Evolutionary conservation across 2,888 invertebrate species (phyloP), one percentile per base, ranked within the genome.

Genomic region (Drosophila prostipennis): DNA sequence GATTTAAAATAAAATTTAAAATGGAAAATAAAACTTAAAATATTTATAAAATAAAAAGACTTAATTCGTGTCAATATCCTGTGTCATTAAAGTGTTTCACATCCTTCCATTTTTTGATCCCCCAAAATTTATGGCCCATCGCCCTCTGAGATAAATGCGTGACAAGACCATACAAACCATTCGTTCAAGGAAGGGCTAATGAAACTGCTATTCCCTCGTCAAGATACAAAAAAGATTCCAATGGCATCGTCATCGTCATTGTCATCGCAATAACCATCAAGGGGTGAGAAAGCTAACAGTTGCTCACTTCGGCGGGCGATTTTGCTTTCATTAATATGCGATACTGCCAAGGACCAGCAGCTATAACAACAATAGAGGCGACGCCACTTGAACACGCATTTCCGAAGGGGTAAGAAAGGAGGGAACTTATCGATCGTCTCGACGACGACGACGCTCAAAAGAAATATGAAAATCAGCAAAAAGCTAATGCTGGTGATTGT

Each of bases 241-340:
- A 56, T 51, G 10, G 45, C 39, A 46, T 36, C 46, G 46, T 13
- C 64, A 42, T 36, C 46, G 46, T 13, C 64, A 54, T 57, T 23
- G 26, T 42, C 59, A 34, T 19, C 29, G 37, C 63, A 14, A 23
- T 39, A 57, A 56, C 29, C 57, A 40, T 58, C 19, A 7, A 39
- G 39, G 43, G 59, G 61, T 45, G 68, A 43, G 73, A n/a, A n/a
- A 45, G 64, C 49, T 16, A 63, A 42, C 64, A 72, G 70, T 72
- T 54, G 70, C 65, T 71, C 64, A 69, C 79, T 74, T 76, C 74
- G 79, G 60, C 74, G 69, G 64, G 45, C 65, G 80, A 72, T 87
- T 87, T 87, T 79, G 68, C 80, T 79, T 87, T 87, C 82, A 87
- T 77, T 87, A 87, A 79, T 77, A 84, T 76, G 80, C 85, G 73